Evolutionary conservation across 2,113 vertebrate species (phyloP), one percentile per base, ranked within the genome.

Genomic region (Taurulus bubalis): DNA sequence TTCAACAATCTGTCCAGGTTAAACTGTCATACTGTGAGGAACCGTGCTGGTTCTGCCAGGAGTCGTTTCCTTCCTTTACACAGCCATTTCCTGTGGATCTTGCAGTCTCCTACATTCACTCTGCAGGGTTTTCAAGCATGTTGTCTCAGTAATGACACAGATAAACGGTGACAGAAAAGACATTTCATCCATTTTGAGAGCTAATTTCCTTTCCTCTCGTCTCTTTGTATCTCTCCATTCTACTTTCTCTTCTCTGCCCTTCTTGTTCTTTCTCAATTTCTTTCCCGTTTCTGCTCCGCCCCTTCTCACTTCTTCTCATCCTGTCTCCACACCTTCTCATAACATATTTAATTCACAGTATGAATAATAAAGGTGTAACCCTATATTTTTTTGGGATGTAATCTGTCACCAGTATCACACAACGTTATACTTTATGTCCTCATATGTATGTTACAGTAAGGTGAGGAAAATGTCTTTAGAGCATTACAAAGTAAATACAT

Each of bases 1-100:
- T 68, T 80, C 4, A 72, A 24, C 36, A 59, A 68, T 9, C n/a
- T 62, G 60, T 78, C 82, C 63, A 68, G 71, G 86, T 80, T 36
- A 79, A 67, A 62, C 26, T 9, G 11, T 38, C 82, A 64, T 1
- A 59, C 79, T 58, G 78, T 45, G 71, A 77, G 63, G 49, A 82
- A 0, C n/a, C 63, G 1, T 45, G 71, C 69, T 79, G 70, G 4
- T 63, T 75, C 75, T 75, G 75, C 42, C 38, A 58, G 24, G 34
- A 75, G 68, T 70, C 66, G 67, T 64, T 26, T 65, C 38, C 32
- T 49, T 45, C 15, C 45, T 51, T 59, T 45, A 55, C 30, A 34
- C 20, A 51, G 40, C 59, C 22, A 45, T 40, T 72, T 42, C 71
- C n/a, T 71, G 14, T 32, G 34, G 32, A 56, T 28, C 36, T 42